Evolutionary conservation across 2,888 invertebrate species (phyloP), one percentile per base, ranked within the genome.

Genomic region (Achlya flavicornis): DNA sequence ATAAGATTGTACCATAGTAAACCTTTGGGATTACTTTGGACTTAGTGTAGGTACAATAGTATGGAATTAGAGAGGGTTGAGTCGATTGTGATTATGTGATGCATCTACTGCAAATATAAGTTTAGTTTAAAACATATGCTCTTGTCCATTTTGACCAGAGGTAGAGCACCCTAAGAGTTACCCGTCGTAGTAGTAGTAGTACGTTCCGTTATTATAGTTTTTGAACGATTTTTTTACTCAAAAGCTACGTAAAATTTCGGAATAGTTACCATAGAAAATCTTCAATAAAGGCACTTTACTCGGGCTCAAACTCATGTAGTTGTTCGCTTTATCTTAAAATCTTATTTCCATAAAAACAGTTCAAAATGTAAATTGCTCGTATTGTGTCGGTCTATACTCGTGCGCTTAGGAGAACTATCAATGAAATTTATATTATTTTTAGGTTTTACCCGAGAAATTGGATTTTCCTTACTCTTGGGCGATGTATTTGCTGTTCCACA

Each of bases 401-500:
- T 26, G 2, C 26, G 26, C 26, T 35, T 35, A 1, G 4, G 35
- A 35, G 12, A 3, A 3, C 3, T 14, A 46, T 6, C 43, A 3
- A 10, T 38, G 10, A 14, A 46, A 48, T 10, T 10, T 16, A 32
- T 35, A 41, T 72, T 63, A 32, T 66, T 72, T 33, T 59, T 62
- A 93, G 93, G 85, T 93, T 7, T 75, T 93, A 11, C 93, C 92
- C 0, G 91, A 90, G 69, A 89, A 85, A 70, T 75, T 90, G 77
- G 92, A 93, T 72, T 93, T 93, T 68, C 89, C 91, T 1, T 93
- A 92, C 76, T 94, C 95, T 7, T 96, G 96, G 94, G 96, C 97
- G 0, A 95, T 96, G 69, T 97, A 96, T 80, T 94, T 97, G 63
- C 92, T 97, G 19, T 96, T 97, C 76, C 97, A 97, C 85, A 96